Evolutionary conservation across 2,113 vertebrate species (phyloP), one percentile per base, ranked within the genome.

Genomic region (Buteo buteo): DNA sequence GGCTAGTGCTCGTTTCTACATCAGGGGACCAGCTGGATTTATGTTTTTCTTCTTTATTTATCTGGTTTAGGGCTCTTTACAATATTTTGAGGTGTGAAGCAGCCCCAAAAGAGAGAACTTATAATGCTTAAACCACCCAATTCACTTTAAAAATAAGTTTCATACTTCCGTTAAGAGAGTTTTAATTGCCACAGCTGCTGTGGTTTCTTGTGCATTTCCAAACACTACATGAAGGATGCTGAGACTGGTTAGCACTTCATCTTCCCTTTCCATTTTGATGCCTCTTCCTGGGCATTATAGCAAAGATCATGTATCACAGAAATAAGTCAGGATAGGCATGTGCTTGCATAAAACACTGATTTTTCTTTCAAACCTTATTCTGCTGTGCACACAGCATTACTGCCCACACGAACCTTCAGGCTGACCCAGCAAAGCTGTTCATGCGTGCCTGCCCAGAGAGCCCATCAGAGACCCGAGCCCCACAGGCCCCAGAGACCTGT

Each of bases 401-500:
- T n/a, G 20, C 31, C 12, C 42, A 31, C 16, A 16, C 1, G 10
- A 72, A 77, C 26, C 16, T 47, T 55, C 58, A 44, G 40, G 20
- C 31, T 28, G 34, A 49, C 16, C 13, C 13, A 42, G 52, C 10
- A 34, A 65, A 65, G 31, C 25, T 42, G 26, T 36, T 47, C 17
- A 8, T 38, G 16, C 0, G 0, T 11, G 7, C 8, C 13, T 91
- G 42, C 24, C 20, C 22, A 36, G 50, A 44, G 7, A 38, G 2
- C 20, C 11, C 42, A 65, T 34, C 24, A 76, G 20, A 36, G 5
- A 38, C 12, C 2, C 0, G 1, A 55, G 26, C 4, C 31, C 16
- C 36, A 18, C 19, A 17, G 16, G 7, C 9, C 15, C 16, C n/a
- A 3, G n/a, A 74, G 36, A 69, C 36, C 22, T 22, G 4, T 6